Conservation (phyloP, 2,797 vertebrate species). For the Pipistrellus kuhlii region DNA sequence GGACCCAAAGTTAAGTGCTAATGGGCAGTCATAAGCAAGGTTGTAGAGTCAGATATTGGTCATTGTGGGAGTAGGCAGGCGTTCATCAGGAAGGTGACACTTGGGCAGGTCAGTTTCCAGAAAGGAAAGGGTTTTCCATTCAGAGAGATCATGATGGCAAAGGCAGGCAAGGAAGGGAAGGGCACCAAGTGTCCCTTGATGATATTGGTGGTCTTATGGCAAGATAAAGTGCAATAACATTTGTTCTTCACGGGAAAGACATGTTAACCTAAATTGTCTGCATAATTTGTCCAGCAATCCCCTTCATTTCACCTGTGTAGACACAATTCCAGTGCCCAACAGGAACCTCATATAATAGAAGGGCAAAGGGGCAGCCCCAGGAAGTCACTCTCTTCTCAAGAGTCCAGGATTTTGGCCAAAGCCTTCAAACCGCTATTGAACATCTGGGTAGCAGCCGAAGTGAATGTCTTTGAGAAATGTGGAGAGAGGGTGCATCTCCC, state of each 20-base stretch:
- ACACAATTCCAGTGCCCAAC: neutral
- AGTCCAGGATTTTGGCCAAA: slow-evolving; percentile 76
- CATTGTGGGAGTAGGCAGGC: neutral
- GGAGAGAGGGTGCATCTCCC: neutral
- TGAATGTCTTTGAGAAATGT: slow-evolving; percentile 75
- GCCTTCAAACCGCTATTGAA: slow-evolving; percentile 83
- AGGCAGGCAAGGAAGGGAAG: neutral
- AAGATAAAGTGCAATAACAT: neutral
- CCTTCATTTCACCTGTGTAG: neutral
- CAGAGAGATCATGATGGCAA: neutral
- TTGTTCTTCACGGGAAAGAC: neutral
- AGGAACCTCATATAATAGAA: neutral
- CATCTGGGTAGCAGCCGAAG: slow-evolving; percentile 82
- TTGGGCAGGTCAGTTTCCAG: neutral
- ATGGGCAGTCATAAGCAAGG: neutral
- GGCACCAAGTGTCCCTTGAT: neutral
- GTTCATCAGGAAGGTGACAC: neutral
- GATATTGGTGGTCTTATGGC: neutral
- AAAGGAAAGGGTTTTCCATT: neutral
- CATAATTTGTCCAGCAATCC: neutral
- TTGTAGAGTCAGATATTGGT: neutral
- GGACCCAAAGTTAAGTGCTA: neutral
- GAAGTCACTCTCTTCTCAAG: slow-evolving; percentile 78
- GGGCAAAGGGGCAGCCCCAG: slow-evolving; percentile 35
- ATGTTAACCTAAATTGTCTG: neutral